These are phyloP conservation scores for Euglossa dilemma DNA, from an alignment of 1,140 invertebrate species.

Conservation along the genomic window DNA sequence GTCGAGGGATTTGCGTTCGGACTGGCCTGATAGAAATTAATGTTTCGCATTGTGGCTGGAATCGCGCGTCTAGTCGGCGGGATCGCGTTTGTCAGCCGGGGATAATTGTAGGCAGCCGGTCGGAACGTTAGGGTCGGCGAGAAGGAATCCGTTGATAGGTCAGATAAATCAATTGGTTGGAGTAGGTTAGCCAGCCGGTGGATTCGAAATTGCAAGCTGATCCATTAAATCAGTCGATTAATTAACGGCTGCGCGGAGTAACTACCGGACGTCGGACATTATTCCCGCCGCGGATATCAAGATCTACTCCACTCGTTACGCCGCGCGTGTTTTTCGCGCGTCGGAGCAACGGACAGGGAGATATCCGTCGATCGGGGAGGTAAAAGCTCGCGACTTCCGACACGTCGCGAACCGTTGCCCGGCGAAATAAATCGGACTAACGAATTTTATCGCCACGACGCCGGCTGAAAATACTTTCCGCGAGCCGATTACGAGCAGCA, in stretches of 20 bases:
- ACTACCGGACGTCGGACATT: not conserved
- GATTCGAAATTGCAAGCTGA: not conserved
- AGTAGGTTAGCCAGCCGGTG: not conserved
- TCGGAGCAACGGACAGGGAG: too few relatives aligned
- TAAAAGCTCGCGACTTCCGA: not conserved
- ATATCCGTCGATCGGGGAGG: too few relatives aligned
- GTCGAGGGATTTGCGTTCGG: not conserved
- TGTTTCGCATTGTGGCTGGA: not conserved
- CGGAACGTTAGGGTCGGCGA: not conserved
- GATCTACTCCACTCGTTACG: too few relatives aligned
- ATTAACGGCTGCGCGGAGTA: not conserved
- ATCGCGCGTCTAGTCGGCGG: not conserved
- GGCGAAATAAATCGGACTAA: slow-evolving; percentile 20
- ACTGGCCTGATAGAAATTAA: not conserved
- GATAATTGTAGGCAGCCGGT: not conserved
- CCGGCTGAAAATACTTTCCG: slow-evolving; percentile 30
- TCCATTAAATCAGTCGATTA: not conserved
- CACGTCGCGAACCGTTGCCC: not conserved
- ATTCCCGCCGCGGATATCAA: not conserved
- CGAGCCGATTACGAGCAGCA: slow-evolving; percentile 35
- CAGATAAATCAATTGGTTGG: slow-evolving; percentile 24
- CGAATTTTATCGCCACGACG: slow-evolving; percentile 28
- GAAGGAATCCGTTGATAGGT: slow-evolving; percentile 12
- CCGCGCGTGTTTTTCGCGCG: too few relatives aligned
- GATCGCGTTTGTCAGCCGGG: not conserved